Conservation (phyloP, 2,888 invertebrate genomes). For the Alentia gelatinosa region DNA sequence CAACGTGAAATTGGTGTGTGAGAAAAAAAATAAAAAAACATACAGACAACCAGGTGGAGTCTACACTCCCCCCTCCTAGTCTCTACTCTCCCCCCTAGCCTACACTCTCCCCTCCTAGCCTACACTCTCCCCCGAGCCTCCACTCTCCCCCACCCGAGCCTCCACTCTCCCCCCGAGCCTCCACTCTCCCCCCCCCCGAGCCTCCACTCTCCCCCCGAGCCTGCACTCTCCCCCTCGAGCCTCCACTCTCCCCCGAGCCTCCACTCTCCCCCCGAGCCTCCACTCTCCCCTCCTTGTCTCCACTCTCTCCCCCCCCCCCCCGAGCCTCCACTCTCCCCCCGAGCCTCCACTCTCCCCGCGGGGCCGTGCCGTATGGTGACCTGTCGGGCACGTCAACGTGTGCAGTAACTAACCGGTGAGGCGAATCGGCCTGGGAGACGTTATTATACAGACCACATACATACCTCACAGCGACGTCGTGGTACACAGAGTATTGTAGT, state of each 20-base stretch:
- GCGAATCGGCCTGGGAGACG: no score
- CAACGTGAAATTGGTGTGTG: no score
- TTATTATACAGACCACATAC: no score
- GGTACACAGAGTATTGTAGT: no score
- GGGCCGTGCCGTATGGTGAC: no score
- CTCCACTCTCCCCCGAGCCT: no score
- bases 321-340: background rate
- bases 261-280: background rate
- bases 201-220: background rate
- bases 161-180: background rate
- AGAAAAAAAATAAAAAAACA: no score
- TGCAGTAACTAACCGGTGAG: no score
- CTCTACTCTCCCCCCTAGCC: background rate
- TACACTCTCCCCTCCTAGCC: background rate
- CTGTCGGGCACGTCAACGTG: no score
- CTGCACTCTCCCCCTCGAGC: background rate
- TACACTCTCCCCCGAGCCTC: background rate
- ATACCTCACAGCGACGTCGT: no score
- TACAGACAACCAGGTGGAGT: no score
- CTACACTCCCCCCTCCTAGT: background rate
- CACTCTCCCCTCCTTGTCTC: background rate
- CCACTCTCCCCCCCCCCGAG: background rate
- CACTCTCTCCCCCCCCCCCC: background rate
- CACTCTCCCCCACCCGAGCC: background rate
- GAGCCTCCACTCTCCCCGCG: background rate